These are phyloP conservation scores for Cynopterus brachyotis DNA, from an alignment of 2,113 vertebrate species.

Conservation along the genomic window DNA sequence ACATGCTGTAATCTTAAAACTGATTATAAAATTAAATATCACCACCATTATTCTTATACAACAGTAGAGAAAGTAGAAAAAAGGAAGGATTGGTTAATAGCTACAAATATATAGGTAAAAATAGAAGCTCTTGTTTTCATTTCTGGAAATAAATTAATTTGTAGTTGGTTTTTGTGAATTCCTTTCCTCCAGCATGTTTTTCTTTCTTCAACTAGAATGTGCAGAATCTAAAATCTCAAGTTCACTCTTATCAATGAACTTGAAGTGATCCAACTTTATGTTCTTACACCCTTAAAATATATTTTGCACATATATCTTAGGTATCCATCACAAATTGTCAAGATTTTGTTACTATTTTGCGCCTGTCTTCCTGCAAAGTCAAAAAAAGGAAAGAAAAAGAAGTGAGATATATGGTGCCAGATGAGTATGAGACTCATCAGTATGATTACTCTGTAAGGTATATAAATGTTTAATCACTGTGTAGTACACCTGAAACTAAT, in stretches of 20 bases:
- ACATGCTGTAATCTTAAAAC: neutral
- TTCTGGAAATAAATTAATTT: neutral
- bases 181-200: neutral
- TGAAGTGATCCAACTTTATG: neutral
- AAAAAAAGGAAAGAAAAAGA: neutral
- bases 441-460: neutral
- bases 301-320: neutral
- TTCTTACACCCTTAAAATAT: neutral
- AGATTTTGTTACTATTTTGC: neutral
- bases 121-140: neutral
- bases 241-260: neutral
- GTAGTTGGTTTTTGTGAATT: neutral
- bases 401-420: neutral
- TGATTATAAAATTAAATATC: neutral
- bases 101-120: neutral
- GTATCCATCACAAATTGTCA: neutral
- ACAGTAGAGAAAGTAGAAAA: neutral
- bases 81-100: neutral
- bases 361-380: neutral
- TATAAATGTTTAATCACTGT: neutral
- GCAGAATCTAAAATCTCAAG: neutral
- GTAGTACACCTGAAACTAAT: neutral
- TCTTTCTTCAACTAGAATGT: neutral
- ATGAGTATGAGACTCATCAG: neutral
- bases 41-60: neutral